A percentile compares a stretch with the other conserved stretches of the same genome.
Evolutionary conservation across 2,113 vertebrate genomes (phyloP).

Genomic region (Ovis canadensis): DNA sequence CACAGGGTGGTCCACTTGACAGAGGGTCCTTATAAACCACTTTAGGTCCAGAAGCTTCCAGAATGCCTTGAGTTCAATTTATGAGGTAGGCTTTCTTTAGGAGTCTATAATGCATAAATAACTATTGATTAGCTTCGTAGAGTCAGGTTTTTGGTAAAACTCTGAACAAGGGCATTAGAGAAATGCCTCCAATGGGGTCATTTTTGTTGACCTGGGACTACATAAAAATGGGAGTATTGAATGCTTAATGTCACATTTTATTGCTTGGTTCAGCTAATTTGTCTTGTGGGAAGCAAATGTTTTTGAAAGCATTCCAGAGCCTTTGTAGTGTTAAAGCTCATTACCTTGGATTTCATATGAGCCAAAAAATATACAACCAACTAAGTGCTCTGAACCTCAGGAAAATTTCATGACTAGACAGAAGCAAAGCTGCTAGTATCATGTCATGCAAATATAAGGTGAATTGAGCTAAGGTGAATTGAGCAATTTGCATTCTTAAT

Average conservation of each 20-base stretch:
- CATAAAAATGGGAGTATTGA: constrained; percentile 74
- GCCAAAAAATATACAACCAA: constrained; percentile 62
- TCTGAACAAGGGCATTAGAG: constrained; percentile 63
- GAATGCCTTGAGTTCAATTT: constrained; percentile 33
- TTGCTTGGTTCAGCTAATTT: constrained; percentile 80
- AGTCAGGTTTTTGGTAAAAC: constrained; percentile 68
- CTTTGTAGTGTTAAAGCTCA: constrained; percentile 71
- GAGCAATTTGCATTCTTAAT: background rate
- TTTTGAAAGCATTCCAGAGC: constrained; percentile 76
- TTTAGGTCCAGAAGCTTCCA: constrained; percentile 59
- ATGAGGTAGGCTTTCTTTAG: constrained; percentile 60
- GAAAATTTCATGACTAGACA: constrained; percentile 13
- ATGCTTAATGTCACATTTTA: constrained; percentile 76
- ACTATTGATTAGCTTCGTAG: constrained; percentile 72
- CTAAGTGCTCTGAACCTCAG: constrained; percentile 43
- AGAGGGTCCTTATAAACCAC: constrained; percentile 59
- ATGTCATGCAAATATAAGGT: background rate
- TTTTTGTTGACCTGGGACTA: constrained; percentile 71
- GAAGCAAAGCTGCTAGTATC: background rate
- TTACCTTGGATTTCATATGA: constrained; percentile 73
- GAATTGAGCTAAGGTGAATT: background rate
- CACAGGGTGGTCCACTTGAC: constrained; percentile 55
- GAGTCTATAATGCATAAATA: constrained; percentile 66
- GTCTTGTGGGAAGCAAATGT: constrained; percentile 67
- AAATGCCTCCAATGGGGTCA: constrained; percentile 67